A percentile compares a stretch with the other conserved stretches of the same genome.
These are phyloP conservation scores for Dryobates pubescens DNA, from an alignment of 2,797 vertebrate genomes.

Conservation along the genomic window DNA sequence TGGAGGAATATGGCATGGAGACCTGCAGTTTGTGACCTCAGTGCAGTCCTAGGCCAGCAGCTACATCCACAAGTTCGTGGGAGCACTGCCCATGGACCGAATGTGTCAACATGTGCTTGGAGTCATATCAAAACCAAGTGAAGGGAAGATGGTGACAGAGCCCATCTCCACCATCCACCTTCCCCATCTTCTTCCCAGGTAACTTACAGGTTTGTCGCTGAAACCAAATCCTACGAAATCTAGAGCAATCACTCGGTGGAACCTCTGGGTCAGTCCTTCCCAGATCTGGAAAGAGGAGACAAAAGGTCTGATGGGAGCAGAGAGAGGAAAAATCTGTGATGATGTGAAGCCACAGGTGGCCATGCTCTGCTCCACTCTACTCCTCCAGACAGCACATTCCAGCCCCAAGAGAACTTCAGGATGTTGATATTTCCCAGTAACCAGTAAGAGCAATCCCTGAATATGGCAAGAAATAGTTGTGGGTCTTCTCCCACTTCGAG, in stretches of 20 bases:
- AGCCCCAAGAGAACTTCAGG: not conserved
- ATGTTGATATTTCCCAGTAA: not conserved
- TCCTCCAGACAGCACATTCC: not conserved
- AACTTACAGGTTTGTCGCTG: slow-evolving; percentile 94
- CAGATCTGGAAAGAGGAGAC: slow-evolving; percentile 85
- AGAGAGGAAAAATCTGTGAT: accelerated
- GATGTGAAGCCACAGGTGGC: accelerated
- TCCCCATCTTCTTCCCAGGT: not conserved
- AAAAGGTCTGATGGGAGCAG: not conserved
- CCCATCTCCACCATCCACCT: not conserved
- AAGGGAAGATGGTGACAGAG: not conserved
- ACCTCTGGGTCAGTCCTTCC: slow-evolving; percentile 90
- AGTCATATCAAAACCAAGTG: not conserved
- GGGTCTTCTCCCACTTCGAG: not conserved
- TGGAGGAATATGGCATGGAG: not conserved
- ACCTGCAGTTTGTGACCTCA: accelerated
- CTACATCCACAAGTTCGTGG: accelerated
- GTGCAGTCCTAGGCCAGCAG: not conserved
- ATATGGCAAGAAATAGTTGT: not conserved
- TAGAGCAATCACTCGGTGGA: slow-evolving; percentile 90
- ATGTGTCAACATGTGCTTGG: not conserved
- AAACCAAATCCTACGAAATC: slow-evolving; percentile 97
- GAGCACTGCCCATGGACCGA: accelerated
- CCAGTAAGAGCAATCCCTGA: accelerated
- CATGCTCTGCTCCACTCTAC: accelerated